These are phyloP conservation scores for Bombus turneri DNA, from an alignment of 1,140 invertebrate genomes.

Conservation along the genomic window DNA sequence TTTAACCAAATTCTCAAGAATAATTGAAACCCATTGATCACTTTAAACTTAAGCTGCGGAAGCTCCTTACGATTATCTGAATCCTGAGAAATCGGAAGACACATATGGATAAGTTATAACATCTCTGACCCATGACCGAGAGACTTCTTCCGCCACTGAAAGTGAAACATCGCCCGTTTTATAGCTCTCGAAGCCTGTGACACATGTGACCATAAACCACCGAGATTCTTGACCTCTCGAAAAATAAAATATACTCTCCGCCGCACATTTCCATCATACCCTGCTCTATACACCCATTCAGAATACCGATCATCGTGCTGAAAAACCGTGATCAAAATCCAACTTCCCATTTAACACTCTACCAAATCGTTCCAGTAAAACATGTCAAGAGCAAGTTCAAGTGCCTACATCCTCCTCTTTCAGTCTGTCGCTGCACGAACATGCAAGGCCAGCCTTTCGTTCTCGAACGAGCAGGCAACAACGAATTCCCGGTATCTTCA, in stretches of 20 bases:
- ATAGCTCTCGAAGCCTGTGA: not conserved
- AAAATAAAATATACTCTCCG: not conserved
- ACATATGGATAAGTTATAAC: not conserved
- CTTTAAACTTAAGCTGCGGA: too few species aligned
- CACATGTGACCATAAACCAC: constrained; percentile 26
- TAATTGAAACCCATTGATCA: not conserved
- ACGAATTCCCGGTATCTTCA: constrained; percentile 32
- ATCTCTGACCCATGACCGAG: not conserved
- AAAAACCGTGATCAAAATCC: not conserved
- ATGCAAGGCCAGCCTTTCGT: not conserved
- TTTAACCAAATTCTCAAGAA: not conserved
- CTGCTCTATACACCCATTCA: not conserved
- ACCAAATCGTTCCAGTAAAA: not conserved
- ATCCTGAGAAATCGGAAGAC: not conserved
- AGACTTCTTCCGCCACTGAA: not conserved
- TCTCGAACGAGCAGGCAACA: not conserved
- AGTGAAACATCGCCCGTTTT: constrained; percentile 6
- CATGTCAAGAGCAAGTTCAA: constrained; percentile 5
- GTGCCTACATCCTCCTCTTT: constrained; percentile 18
- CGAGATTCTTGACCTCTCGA: constrained; percentile 14
- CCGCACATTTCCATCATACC: not conserved
- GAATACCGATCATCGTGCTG: constrained; percentile 8
- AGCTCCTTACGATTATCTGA: not conserved
- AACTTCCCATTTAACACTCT: constrained; percentile 13
- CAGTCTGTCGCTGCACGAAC: not conserved